A percentile compares a stretch with the other conserved stretches of the same genome.
Evolutionary conservation across 2,113 vertebrate species (phyloP).

Genomic region (Cyprinodon variegatus): DNA sequence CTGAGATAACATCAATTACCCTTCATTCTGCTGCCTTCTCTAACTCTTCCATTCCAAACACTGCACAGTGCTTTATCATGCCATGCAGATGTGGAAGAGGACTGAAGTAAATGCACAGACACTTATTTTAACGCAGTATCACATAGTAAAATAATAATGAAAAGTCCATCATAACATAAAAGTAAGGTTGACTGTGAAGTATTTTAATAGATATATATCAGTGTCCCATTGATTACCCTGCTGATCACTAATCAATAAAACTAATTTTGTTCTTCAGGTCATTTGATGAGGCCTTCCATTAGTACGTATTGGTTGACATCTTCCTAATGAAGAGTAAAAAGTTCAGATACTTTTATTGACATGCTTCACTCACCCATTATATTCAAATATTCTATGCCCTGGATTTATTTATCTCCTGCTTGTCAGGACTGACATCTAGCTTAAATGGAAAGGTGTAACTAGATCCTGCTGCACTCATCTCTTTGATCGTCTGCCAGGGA

Average conservation of each 20-base stretch:
- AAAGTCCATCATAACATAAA: constrained; percentile 6
- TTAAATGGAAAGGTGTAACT: constrained; percentile 25
- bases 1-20: constrained; percentile 38
- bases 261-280: constrained; percentile 30
- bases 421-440: constrained; percentile 55
- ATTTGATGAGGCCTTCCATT: constrained; percentile 41
- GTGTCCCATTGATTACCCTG: neutral
- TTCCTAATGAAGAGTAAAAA: constrained; percentile 70
- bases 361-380: constrained; percentile 59
- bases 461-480: neutral
- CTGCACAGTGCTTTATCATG: neutral
- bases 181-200: neutral
- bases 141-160: constrained; percentile 18
- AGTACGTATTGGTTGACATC: constrained; percentile 56
- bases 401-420: constrained; percentile 65
- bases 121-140: constrained; percentile 24
- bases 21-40: constrained; percentile 39
- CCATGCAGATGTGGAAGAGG: constrained; percentile 15
- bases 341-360: constrained; percentile 74
- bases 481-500: neutral
- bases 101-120: constrained; percentile 12
- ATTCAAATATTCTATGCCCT: constrained; percentile 67
- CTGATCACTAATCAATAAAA: constrained; percentile 32
- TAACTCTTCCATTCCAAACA: constrained; percentile 50
- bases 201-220: neutral